Base-by-base conservation (phyloP, 2,113 vertebrate species). In the Tragelaphus buxtoni region DNA sequence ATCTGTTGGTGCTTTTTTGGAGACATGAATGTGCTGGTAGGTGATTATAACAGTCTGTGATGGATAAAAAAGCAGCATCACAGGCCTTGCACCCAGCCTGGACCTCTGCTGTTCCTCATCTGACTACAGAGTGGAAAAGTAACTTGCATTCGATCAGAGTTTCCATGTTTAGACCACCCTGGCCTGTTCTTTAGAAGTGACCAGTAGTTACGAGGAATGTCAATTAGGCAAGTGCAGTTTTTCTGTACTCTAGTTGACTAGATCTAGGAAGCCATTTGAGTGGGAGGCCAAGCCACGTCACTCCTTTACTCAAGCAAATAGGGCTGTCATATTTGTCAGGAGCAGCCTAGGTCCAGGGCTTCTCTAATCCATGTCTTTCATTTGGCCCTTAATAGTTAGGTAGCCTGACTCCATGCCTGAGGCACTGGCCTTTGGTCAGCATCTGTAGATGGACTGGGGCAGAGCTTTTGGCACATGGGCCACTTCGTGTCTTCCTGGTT, bases 241-340 rank as follows among this genome's bases (percentile, higher is more conserved):
- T 81, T 80, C 39, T 39, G 16, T 84, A 39, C 55, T 61, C 42
- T 26, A 14, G 30, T 53, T 69, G 45, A 32, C 39, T 22, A 53
- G 42, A 53, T 85, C 65, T 88, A 20, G 80, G 60, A 90, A 58
- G 47, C 42, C 20, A 12, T 85, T 72, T 17, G 32, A 82, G 61
- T 77, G 13, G 81, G 84, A 91, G 82, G 17, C 51, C 14, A 47
- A 88, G 45, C 24, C 47, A 86, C 9, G 17, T 85, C 45, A 56
- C 22, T 92, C 14, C 35, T 93, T 91, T 83, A 77, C n/a, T 45
- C 28, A 65, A 74, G 82, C 35, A 80, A 63, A 80, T 77, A 87
- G 39, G 69, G 80, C n/a, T 72, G 17, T 81, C 22, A 16, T 85
- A 26, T 96, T 94, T 81, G 65, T 95, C 3, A 22, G 17, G 13